These are phyloP conservation scores for Ciona savignyi DNA, from an alignment of 23 tunicate genomes.

Conservation along the genomic window DNA sequence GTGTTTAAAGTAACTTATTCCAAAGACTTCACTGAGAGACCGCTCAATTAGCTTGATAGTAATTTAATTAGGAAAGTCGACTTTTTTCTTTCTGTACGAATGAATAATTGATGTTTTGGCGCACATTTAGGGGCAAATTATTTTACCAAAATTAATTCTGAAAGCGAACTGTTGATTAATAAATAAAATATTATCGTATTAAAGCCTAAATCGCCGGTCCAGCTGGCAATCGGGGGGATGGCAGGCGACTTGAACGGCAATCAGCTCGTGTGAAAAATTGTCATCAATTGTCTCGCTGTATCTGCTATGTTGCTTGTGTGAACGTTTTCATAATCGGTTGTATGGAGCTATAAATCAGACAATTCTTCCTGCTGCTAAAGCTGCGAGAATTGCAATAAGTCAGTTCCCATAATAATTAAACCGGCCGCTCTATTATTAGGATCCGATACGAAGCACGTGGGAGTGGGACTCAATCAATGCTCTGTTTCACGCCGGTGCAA, in stretches of 20 bases:
- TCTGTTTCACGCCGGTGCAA: background rate
- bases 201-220: no score
- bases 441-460: background rate
- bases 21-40: background rate
- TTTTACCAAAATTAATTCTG: background rate
- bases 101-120: background rate
- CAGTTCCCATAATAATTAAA: background rate
- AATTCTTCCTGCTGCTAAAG: background rate
- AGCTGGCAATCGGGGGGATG: no score
- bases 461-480: background rate
- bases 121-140: background rate
- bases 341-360: background rate
- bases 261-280: no score
- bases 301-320: background rate
- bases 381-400: background rate
- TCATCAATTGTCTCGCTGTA: no score
- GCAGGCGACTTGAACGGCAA: no score
- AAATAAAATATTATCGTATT: no score
- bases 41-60: background rate
- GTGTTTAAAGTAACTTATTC: background rate
- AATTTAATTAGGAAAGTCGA: background rate
- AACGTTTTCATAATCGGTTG: background rate
- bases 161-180: no score
- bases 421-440: conserved; percentile 2
- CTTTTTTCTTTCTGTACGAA: background rate